These are phyloP conservation scores for Collichthys lucidus DNA, from an alignment of 2,113 vertebrate genomes.

Conservation along the genomic window DNA sequence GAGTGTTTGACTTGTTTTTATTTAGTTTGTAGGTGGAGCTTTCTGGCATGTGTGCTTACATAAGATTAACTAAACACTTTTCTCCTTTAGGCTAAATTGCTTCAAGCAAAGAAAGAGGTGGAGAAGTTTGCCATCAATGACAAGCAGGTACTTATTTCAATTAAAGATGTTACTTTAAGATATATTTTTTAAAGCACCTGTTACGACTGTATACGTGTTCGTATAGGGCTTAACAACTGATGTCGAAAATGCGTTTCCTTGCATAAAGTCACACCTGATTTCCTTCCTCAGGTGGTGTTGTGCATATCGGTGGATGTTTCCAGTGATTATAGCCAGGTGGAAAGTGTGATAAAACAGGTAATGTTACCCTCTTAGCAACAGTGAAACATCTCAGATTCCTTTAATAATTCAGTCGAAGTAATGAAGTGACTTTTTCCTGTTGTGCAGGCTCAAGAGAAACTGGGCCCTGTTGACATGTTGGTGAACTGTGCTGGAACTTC, in stretches of 20 bases:
- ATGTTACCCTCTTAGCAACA: conserved; percentile 33
- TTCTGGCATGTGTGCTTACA: not conserved
- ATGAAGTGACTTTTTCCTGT: conserved; percentile 6
- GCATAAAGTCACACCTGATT: conserved; percentile 9
- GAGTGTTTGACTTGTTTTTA: not conserved
- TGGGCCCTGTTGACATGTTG: conserved; percentile 98
- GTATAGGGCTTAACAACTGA: not conserved
- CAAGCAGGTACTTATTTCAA: conserved; percentile 88
- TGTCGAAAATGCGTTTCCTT: conserved; percentile 4
- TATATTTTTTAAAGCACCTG: not conserved
- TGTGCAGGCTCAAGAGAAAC: conserved; percentile 94
- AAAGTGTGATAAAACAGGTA: conserved; percentile 97
- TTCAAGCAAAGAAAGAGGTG: conserved; percentile 97
- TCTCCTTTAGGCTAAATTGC: conserved; percentile 88
- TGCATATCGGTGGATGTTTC: conserved; percentile 97
- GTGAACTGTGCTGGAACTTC: conserved; percentile 95
- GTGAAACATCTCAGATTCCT: conserved; percentile 21
- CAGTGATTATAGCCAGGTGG: conserved; percentile 94
- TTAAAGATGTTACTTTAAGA: not conserved
- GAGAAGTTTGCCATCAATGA: conserved; percentile 95
- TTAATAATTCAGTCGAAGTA: conserved; percentile 34
- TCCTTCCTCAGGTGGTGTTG: conserved; percentile 89
- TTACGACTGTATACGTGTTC: not conserved
- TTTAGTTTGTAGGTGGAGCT: not conserved
- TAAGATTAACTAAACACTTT: not conserved